Evolutionary conservation across 2,888 invertebrate species (phyloP).

Genomic region (Apodemia duryi): DNA sequence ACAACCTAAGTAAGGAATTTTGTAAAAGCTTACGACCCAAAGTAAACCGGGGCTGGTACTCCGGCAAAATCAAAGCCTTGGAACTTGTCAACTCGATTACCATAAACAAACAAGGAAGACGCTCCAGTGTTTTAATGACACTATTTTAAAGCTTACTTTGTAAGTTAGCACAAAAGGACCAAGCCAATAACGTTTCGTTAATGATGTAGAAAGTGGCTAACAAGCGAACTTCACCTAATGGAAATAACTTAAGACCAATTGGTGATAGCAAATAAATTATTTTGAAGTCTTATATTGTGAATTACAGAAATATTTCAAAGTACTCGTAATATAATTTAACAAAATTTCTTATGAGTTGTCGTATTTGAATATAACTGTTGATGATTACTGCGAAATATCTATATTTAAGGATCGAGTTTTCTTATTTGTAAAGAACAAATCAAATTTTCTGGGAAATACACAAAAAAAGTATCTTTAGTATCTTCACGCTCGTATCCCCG

Average conservation of each 20-base stretch:
- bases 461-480: too few relatives aligned
- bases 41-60: constrained; percentile 59
- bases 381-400: too few relatives aligned
- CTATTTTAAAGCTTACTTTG: constrained; percentile 51
- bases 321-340: too few relatives aligned
- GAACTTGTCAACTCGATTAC: constrained; percentile 72
- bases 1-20: constrained; percentile 54
- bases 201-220: constrained; percentile 24
- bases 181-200: constrained; percentile 43
- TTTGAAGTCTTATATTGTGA: too few relatives aligned
- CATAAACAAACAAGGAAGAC: constrained; percentile 75
- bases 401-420: too few relatives aligned
- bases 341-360: too few relatives aligned
- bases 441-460: too few relatives aligned
- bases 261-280: background rate
- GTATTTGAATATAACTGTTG: too few relatives aligned
- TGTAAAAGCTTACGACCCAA: constrained; percentile 49
- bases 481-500: too few relatives aligned
- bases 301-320: too few relatives aligned
- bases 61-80: constrained; percentile 64
- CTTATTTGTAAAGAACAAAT: too few relatives aligned
- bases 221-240: background rate
- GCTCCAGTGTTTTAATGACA: constrained; percentile 67
- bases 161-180: constrained; percentile 34
- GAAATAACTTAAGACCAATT: background rate